A percentile compares a stretch with the other conserved stretches of the same genome.
phyloP scores from a whole-genome alignment of 2,113 vertebrate species.

The Microcebus jonahi region DNA sequence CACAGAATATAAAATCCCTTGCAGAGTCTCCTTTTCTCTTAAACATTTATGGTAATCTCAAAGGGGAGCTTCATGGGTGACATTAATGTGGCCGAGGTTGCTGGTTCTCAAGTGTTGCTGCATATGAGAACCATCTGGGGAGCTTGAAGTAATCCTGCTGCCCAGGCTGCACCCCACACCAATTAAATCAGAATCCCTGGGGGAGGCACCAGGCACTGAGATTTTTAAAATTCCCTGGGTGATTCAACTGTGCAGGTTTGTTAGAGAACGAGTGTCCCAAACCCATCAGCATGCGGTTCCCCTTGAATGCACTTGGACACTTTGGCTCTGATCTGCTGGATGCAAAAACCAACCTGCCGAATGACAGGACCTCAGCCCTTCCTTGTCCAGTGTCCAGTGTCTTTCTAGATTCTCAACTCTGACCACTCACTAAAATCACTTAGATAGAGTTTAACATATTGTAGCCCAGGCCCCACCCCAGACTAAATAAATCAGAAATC shows the following conservation, averaged over 20 bases:
- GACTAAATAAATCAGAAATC: conserved; percentile 30
- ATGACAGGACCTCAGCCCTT: not conserved
- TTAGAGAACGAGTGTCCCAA: not conserved
- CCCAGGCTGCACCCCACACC: no score
- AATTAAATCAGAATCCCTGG: not conserved
- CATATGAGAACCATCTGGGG: not conserved
- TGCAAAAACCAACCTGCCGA: not conserved
- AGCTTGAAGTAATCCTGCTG: not conserved
- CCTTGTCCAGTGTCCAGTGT: not conserved
- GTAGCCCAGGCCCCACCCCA: not conserved
- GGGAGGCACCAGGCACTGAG: not conserved
- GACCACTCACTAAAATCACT: not conserved
- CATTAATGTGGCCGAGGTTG: not conserved
- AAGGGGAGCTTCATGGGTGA: not conserved
- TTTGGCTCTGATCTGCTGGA: not conserved
- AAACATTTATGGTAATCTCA: not conserved
- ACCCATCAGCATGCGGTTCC: no score
- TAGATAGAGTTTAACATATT: not conserved
- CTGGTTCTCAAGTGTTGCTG: not conserved
- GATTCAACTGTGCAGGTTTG: not conserved
- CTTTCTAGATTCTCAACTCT: not conserved
- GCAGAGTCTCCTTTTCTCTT: conserved; percentile 16
- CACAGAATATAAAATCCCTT: not conserved
- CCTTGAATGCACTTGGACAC: not conserved
- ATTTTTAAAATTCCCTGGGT: not conserved